A percentile compares a stretch with the other conserved stretches of the same genome.
Conservation (phyloP, 2,888 invertebrate genomes). For the Uropetala carovei region DNA sequence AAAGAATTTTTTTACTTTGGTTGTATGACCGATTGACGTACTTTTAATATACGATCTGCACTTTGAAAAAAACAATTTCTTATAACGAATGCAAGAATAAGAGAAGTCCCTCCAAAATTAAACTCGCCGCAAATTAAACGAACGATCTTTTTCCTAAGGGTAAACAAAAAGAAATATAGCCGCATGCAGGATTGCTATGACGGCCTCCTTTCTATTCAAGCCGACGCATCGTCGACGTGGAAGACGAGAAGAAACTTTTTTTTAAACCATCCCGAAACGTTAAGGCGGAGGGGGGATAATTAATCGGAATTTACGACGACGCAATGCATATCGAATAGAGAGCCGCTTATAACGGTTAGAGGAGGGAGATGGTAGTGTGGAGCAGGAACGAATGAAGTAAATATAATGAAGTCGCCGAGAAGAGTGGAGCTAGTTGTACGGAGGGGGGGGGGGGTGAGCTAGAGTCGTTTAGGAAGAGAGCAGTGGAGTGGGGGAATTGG, state of each 20-base stretch:
- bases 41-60: too few species aligned
- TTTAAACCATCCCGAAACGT: not conserved
- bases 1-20: too few species aligned
- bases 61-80: too few species aligned
- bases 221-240: not conserved
- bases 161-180: not conserved
- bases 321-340: conserved; percentile 60
- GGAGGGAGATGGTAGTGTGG: not conserved
- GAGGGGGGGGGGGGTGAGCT: too few species aligned
- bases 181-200: not conserved
- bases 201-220: not conserved
- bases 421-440: not conserved
- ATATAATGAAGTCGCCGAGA: conserved; percentile 37
- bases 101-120: not conserved
- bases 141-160: too few species aligned
- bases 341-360: not conserved
- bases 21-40: too few species aligned
- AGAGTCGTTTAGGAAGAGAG: not conserved
- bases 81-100: not conserved
- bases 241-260: not conserved
- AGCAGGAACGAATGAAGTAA: conserved; percentile 32
- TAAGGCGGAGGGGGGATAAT: conserved; percentile 26
- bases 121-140: too few species aligned
- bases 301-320: conserved; percentile 29
- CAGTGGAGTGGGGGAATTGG: not conserved